Evolutionary conservation across 92 coral and sea anemone species (phyloP), one percentile per base, ranked within the genome.

Genomic region (Desmophyllum pertusum): DNA sequence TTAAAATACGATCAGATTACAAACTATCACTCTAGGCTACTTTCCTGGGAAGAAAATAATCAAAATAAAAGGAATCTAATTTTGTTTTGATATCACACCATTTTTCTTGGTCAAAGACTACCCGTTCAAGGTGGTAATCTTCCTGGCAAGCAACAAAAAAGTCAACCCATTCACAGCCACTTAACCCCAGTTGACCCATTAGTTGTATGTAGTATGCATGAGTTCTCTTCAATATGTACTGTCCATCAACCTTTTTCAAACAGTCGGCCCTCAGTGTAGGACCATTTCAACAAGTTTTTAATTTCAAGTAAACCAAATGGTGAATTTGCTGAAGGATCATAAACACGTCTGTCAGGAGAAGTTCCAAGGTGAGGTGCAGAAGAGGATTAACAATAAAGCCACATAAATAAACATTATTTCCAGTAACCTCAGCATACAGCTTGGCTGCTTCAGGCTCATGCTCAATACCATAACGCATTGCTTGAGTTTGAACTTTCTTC

Each of bases 401-500:
- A 71, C 80, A 53, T 42, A 59, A 43, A 50, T 35, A 83, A 1
- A 83, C 79, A 30, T 83, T 73, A 52, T 21, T 48, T 30, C 50
- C 42, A 27, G 53, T n/a, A 2, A 8, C 3, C 17, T 53, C 39
- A 17, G 73, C 73, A 79, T 79, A 65, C 45, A 43, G 45, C 36
- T 73, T 46, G 50, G 80, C 86, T n/a, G 80, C 86, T 45, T 81
- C 85, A 29, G 55, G 77, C 64, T 81, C 41, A 15, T 41, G 52
- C 46, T 82, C 86, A 82, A 71, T 82, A 25, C 86, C 79, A 82
- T 82, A 68, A 36, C 70, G 38, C 85, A 81, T 81, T 27, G 77
- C 78, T 40, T 53, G 43, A 1, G 85, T 81, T 46, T 81, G 46
- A 25, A 80, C 51, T 8, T 48, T 59, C 35, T 50, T 76, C 5